phyloP scores from a whole-genome alignment of 2,113 vertebrate genomes.

The Cathartes aura region DNA sequence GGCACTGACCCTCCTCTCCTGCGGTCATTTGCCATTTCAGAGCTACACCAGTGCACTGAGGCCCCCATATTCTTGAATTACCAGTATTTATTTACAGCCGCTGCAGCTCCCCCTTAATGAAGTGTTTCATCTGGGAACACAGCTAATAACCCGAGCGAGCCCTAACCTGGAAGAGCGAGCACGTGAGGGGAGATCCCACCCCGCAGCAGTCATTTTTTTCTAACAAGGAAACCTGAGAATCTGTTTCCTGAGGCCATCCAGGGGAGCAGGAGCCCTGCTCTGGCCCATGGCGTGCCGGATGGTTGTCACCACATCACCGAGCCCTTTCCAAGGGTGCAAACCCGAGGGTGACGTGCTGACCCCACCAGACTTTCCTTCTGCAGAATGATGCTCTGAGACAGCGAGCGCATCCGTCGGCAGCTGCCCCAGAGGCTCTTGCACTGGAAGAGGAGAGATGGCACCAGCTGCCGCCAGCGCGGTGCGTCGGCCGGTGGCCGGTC shows the following conservation, averaged over 20 bases:
- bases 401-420: fast-evolving
- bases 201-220: neutral
- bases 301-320: neutral
- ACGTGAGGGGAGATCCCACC: fast-evolving
- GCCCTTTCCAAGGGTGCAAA: neutral
- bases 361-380: neutral
- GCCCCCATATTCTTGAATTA: neutral
- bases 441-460: neutral
- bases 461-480: fast-evolving
- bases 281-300: fast-evolving
- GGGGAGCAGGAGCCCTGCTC: neutral
- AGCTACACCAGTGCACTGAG: neutral
- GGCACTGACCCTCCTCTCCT: neutral
- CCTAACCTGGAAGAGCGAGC: neutral
- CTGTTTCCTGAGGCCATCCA: neutral
- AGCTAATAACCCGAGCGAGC: neutral
- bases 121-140: slow-evolving; percentile 5
- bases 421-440: neutral
- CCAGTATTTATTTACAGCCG: neutral
- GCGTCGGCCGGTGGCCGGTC: fast-evolving
- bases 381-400: neutral
- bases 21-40: neutral
- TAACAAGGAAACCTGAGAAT: neutral
- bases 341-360: neutral
- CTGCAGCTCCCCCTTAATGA: neutral